phyloP scores from a whole-genome alignment of 2,888 invertebrate species.

The Yponomeuta cagnagella region DNA sequence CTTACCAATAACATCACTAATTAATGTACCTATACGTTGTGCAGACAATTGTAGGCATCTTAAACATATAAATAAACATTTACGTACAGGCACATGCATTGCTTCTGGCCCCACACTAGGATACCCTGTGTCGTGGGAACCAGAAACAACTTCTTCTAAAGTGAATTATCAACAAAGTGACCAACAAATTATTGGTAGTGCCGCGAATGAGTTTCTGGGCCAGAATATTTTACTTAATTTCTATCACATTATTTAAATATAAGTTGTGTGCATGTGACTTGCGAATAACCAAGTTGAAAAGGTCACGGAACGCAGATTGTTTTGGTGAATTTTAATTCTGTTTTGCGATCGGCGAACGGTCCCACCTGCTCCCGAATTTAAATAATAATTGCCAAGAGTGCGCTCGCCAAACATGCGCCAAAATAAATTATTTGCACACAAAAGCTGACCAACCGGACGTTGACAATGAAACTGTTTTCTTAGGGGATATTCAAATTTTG shows the following conservation, averaged over 20 bases:
- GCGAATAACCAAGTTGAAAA: background rate
- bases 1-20: too few species aligned
- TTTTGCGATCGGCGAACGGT: constrained; percentile 39
- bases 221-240: background rate
- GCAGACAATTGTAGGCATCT: too few species aligned
- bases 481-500: constrained; percentile 71
- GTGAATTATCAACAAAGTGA: too few species aligned
- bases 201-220: too few species aligned
- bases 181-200: too few species aligned
- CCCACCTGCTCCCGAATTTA: constrained; percentile 56
- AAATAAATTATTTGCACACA: constrained; percentile 61
- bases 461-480: constrained; percentile 62
- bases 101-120: too few species aligned
- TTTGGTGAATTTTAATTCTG: constrained; percentile 38
- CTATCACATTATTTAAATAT: background rate
- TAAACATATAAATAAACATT: too few species aligned
- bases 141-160: too few species aligned
- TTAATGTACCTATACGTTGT: too few species aligned
- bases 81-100: too few species aligned
- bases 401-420: constrained; percentile 44
- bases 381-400: constrained; percentile 59
- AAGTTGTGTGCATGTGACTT: background rate
- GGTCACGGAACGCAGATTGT: background rate
- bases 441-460: constrained; percentile 42
- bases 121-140: too few species aligned